Percentiles rank a stretch among this genome's conserved stretches.
Evolutionary conservation across 1,140 invertebrate species (phyloP).

Genomic region (Aethina tumida): DNA sequence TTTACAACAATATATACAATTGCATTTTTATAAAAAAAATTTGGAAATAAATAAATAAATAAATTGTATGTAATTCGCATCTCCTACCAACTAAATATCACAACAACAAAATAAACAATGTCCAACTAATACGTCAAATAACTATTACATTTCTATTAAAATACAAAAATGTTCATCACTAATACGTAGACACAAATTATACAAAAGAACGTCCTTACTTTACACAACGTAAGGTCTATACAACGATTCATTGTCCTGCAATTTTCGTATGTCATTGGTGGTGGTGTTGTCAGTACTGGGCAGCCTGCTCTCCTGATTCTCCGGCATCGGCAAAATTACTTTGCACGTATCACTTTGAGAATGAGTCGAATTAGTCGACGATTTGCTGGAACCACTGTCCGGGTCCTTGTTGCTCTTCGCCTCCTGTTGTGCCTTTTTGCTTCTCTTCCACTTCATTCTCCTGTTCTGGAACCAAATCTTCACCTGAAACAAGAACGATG

Average conservation of each 20-base stretch:
- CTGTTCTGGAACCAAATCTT: constrained; percentile 97
- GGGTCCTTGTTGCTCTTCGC: constrained; percentile 35
- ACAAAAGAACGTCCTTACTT: constrained; percentile 8
- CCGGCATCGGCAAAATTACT: constrained; percentile 13
- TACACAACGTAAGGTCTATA: constrained; percentile 36
- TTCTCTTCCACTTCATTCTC: constrained; percentile 92
- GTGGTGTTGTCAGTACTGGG: constrained; percentile 9
- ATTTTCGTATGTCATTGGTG: constrained; percentile 15
- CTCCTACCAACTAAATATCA: too few relatives aligned
- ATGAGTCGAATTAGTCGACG: constrained; percentile 4
- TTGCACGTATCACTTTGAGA: constrained; percentile 11
- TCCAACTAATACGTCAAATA: too few relatives aligned
- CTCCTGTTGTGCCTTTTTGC: constrained; percentile 86
- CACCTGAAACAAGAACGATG: constrained; percentile 58
- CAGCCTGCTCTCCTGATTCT: constrained; percentile 10
- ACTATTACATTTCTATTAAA: too few relatives aligned
- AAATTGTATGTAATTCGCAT: too few relatives aligned
- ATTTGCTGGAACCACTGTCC: constrained; percentile 14
- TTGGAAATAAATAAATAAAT: too few relatives aligned
- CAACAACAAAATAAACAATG: too few relatives aligned
- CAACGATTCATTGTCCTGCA: constrained; percentile 28
- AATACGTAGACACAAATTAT: constrained; percentile 2
- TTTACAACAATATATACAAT: too few relatives aligned
- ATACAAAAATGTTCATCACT: too few relatives aligned
- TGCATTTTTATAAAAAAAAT: too few relatives aligned